Evolutionary conservation across 2,797 vertebrate genomes (phyloP).

Genomic region (Hozukius guyotensis): DNA sequence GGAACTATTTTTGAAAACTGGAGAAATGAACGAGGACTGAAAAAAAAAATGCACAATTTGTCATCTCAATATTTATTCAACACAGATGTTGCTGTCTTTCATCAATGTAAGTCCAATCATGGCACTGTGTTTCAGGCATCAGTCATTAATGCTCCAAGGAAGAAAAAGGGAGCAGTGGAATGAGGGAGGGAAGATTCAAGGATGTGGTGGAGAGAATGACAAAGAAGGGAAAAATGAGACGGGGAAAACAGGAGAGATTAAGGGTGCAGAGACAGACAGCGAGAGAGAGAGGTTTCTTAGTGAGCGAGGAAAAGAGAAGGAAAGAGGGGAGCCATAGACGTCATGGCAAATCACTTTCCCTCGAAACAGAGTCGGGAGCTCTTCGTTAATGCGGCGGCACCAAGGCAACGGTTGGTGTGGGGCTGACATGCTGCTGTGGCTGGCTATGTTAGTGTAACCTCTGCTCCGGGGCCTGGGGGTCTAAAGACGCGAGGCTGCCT

Average conservation of each 20-base stretch:
- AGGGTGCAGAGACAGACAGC: constrained; percentile 57
- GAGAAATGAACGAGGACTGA: constrained; percentile 40
- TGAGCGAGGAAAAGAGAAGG: constrained; percentile 44
- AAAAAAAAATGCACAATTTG: constrained; percentile 52
- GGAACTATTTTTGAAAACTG: constrained; percentile 42
- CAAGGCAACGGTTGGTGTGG: constrained; percentile 84
- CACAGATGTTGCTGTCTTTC: constrained; percentile 73
- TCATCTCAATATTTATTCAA: constrained; percentile 75
- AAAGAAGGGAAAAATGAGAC: constrained; percentile 72
- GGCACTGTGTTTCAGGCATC: constrained; percentile 66
- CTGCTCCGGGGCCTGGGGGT: constrained; percentile 78
- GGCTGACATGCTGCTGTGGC: constrained; percentile 82
- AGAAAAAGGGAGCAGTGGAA: constrained; percentile 43
- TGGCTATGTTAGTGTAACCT: constrained; percentile 86
- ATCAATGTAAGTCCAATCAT: constrained; percentile 70
- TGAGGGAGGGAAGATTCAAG: constrained; percentile 59
- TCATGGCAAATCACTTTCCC: constrained; percentile 79
- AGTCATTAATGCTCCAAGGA: constrained; percentile 52
- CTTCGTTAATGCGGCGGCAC: constrained; percentile 71
- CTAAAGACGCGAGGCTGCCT: constrained; percentile 67
- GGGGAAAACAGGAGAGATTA: constrained; percentile 57
- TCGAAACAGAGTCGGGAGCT: constrained; percentile 62
- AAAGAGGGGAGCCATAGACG: constrained; percentile 59
- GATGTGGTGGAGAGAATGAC: constrained; percentile 73
- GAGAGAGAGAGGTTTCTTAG: constrained; percentile 35